phyloP scores from a whole-genome alignment of 2,888 invertebrate species.

The Buathra laborator region DNA sequence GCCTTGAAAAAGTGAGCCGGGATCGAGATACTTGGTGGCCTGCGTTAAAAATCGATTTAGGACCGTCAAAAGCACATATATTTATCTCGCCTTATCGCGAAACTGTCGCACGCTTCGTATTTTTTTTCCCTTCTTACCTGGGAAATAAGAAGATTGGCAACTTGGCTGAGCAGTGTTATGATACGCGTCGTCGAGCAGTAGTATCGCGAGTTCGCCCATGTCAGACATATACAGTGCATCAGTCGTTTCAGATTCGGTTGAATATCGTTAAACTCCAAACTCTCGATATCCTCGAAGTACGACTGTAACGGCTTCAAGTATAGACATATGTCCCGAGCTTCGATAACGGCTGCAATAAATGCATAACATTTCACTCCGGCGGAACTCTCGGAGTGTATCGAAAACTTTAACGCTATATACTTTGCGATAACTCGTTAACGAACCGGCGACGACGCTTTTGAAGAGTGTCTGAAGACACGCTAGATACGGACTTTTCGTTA shows the following conservation, averaged over 20 bases:
- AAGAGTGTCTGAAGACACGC: slow-evolving; percentile 92
- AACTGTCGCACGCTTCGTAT: neutral
- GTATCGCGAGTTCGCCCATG: slow-evolving; percentile 94
- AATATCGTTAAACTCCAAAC: slow-evolving; percentile 89
- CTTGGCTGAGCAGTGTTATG: slow-evolving; percentile 91
- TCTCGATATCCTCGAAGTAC: slow-evolving; percentile 91
- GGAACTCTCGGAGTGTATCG: neutral
- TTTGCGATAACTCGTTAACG: slow-evolving; percentile 71
- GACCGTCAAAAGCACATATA: neutral
- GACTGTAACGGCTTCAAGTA: slow-evolving; percentile 91
- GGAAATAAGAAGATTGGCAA: slow-evolving; percentile 93
- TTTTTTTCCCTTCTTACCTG: slow-evolving; percentile 84
- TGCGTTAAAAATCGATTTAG: slow-evolving; percentile 74
- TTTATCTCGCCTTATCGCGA: slow-evolving; percentile 57
- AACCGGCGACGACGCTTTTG: slow-evolving; percentile 92
- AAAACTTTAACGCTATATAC: neutral
- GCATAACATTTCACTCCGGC: neutral
- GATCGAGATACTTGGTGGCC: slow-evolving; percentile 91
- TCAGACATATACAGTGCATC: slow-evolving; percentile 92
- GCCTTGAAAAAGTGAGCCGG: slow-evolving; percentile 93
- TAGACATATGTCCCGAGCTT: slow-evolving; percentile 93
- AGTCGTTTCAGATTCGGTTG: slow-evolving; percentile 88
- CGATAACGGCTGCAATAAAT: slow-evolving; percentile 88
- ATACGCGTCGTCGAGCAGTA: slow-evolving; percentile 88
- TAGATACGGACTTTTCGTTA: slow-evolving; percentile 92